Evolutionary conservation across 2,888 invertebrate genomes (phyloP).

Genomic region (Diloba caeruleocephala): DNA sequence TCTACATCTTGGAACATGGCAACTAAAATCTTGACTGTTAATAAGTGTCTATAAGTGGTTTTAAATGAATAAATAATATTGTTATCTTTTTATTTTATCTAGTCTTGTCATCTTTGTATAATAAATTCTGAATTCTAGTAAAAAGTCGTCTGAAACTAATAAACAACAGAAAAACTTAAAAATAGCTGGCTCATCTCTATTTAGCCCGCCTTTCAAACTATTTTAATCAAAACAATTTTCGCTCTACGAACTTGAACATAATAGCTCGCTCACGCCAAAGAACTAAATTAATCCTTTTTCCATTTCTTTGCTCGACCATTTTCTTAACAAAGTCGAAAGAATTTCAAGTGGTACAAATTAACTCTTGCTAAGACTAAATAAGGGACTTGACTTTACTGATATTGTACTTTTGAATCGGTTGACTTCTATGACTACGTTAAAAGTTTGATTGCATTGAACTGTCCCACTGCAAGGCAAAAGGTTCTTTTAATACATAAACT

Average conservation of each 20-base stretch:
- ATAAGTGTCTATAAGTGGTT: no score
- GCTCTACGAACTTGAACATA: constrained; percentile 11
- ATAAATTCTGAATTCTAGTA: not conserved
- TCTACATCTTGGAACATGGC: no score
- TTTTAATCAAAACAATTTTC: constrained; percentile 42
- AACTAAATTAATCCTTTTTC: constrained; percentile 37
- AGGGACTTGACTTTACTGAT: constrained; percentile 7
- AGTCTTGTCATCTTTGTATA: no score
- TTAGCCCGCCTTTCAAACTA: constrained; percentile 22
- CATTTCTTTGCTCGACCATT: constrained; percentile 33
- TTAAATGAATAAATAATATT: no score
- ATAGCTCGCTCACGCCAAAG: constrained; percentile 8
- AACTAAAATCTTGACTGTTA: no score
- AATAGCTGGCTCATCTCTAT: constrained; percentile 29
- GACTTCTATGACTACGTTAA: not conserved
- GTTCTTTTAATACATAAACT: no score
- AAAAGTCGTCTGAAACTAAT: constrained; percentile 7
- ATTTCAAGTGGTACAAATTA: constrained; percentile 34
- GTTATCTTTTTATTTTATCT: no score
- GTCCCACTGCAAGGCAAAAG: no score
- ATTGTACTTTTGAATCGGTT: constrained; percentile 8
- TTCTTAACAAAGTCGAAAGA: constrained; percentile 27
- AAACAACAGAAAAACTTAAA: not conserved
- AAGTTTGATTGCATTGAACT: no score
- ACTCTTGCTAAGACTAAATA: constrained; percentile 31